A percentile compares a stretch with the other conserved stretches of the same genome.
These are phyloP conservation scores for Macropodus opercularis DNA, from an alignment of 2,797 vertebrate species.

Conservation along the genomic window DNA sequence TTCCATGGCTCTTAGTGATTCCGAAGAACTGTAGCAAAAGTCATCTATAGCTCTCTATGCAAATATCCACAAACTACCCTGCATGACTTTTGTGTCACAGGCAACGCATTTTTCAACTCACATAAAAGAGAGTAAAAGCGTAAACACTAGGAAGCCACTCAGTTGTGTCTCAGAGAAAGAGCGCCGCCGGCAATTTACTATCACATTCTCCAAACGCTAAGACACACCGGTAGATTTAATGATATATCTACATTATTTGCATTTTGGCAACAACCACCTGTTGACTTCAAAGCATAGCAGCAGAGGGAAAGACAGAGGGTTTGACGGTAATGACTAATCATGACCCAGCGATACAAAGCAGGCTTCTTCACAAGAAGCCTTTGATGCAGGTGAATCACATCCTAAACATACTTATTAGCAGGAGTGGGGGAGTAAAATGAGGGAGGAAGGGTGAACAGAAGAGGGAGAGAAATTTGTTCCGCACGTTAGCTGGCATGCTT, in stretches of 20 bases:
- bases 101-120: conserved; percentile 24
- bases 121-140: conserved; percentile 50
- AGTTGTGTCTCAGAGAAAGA: conserved; percentile 26
- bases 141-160: conserved; percentile 1
- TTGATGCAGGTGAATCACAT: conserved; percentile 80
- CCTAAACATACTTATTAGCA: conserved; percentile 79
- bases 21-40: not conserved
- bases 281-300: conserved; percentile 63
- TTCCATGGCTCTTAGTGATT: not conserved
- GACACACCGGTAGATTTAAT: conserved; percentile 12
- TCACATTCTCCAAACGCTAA: conserved; percentile 17
- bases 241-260: conserved; percentile 49
- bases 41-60: not conserved
- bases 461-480: conserved; percentile 72
- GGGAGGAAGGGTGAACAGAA: conserved; percentile 44
- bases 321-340: conserved; percentile 77
- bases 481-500: conserved; percentile 79
- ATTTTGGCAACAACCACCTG: conserved; percentile 63
- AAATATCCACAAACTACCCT: conserved; percentile 11
- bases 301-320: conserved; percentile 51
- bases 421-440: conserved; percentile 43
- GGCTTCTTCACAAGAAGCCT: conserved; percentile 65
- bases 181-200: conserved; percentile 1
- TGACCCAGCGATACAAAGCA: conserved; percentile 62
- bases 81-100: conserved; percentile 9